A percentile compares a stretch with the other conserved stretches of the same genome.
Conservation (phyloP, 1,140 invertebrate species). For the Drosophila auraria region DNA sequence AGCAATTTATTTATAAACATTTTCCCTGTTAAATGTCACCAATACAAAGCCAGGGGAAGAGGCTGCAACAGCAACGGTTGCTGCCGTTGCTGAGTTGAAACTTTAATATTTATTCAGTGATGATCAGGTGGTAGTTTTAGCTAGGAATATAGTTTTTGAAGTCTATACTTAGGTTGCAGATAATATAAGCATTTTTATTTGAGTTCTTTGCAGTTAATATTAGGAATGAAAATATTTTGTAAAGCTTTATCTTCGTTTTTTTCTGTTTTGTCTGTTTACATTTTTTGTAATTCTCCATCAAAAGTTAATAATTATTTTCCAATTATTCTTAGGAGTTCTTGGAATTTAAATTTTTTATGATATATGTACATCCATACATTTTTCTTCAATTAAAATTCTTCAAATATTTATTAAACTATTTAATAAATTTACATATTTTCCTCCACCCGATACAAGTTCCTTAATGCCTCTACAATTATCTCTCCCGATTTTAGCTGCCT, state of each 20-base stretch:
- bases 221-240: no score
- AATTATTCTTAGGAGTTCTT: neutral
- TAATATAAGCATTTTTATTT: no score
- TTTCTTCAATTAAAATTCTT: neutral
- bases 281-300: neutral
- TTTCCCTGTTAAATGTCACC: slow-evolving; percentile 60
- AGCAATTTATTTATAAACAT: slow-evolving; percentile 78
- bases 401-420: neutral
- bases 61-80: neutral
- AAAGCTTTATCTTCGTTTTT: neutral
- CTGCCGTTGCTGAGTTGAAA: neutral
- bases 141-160: neutral
- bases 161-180: neutral
- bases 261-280: neutral
- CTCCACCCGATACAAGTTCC: neutral
- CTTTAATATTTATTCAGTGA: slow-evolving; percentile 15
- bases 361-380: neutral
- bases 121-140: slow-evolving; percentile 17
- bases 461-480: slow-evolving; percentile 4
- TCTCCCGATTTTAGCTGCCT: slow-evolving; percentile 1
- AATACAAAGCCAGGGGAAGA: slow-evolving; percentile 1
- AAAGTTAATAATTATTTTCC: no score
- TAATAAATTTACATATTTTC: neutral
- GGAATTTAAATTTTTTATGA: neutral
- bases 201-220: no score